phyloP scores from a whole-genome alignment of 2,888 invertebrate genomes.

The Phragmatobia fuliginosa region DNA sequence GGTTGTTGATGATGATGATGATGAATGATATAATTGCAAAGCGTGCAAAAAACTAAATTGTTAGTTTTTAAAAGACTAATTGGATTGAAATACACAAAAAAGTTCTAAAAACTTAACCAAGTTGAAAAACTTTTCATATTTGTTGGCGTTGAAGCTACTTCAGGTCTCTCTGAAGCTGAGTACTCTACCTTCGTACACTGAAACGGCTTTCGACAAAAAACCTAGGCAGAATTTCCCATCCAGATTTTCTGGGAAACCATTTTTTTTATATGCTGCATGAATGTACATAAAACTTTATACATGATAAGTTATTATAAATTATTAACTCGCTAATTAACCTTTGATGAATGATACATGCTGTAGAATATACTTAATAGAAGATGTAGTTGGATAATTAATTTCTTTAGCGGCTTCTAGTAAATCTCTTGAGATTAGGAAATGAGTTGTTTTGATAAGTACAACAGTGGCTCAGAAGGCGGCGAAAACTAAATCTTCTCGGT shows the following conservation, averaged over 20 bases:
- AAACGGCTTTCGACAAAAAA: not conserved
- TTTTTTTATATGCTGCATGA: not conserved
- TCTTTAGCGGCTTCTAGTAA: not conserved
- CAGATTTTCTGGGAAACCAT: not conserved
- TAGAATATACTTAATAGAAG: too few relatives aligned
- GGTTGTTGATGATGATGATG: too few relatives aligned
- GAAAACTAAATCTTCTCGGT: too few relatives aligned
- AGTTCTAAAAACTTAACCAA: not conserved
- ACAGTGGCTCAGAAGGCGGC: too few relatives aligned
- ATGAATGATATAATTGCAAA: too few relatives aligned
- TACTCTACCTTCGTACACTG: too few relatives aligned
- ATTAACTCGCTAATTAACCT: not conserved
- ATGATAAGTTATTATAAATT: too few relatives aligned
- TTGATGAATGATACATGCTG: not conserved
- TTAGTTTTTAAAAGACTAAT: not conserved
- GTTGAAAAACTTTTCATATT: not conserved
- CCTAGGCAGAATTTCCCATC: not conserved
- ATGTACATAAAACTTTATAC: not conserved
- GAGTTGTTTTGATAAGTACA: not conserved
- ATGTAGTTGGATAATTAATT: not conserved
- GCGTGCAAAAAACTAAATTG: too few relatives aligned
- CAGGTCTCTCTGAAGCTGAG: not conserved
- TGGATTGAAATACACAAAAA: not conserved
- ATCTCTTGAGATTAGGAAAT: too few relatives aligned
- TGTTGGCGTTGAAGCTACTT: not conserved